Base-by-base conservation (phyloP, 2,888 invertebrate genomes). In the Acheta domesticus region DNA sequence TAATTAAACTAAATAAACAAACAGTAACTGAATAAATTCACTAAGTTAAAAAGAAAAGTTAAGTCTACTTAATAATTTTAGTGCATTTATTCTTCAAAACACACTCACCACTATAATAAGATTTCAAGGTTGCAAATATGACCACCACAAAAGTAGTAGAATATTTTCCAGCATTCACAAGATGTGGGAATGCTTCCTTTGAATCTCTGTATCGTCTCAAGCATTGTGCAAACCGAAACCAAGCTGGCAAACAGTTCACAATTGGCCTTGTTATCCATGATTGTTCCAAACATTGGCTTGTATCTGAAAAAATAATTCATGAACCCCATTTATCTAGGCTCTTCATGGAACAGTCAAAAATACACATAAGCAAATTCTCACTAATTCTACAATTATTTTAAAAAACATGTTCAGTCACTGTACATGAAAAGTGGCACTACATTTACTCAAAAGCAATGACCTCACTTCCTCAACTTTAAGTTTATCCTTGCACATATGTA, bases 161-260 rank as follows among this genome's bases (percentile, higher is more conserved):
- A 87, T 99, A 99, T 88, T 99, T 99, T 80, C 96, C 97, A 2
- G 99, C 99, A 88, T 99, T 99, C 2, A 95, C 96, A 79, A 99
- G 89, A 89, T 99, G 99, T 0, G 98, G 98, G 88, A 97, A 97
- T 1, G 94, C 94, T 85, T 97, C 96, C 83, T 92, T 92, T 0
- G 97, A 96, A 87, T 99, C 99, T 1, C 96, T 90, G 87, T 98
- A 99, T 82, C 99, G 94, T 0, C 99, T 90, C 79, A 99, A 87
- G 84, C 99, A 99, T 87, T 99, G 99, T 79, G 97, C 96, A 88
- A 99, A 99, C 49, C 99, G 93, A 83, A 97, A 96, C 97, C 98
- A 98, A 0, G 99, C 98, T 0, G 99, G 99, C 36, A 99, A 88
- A 84, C 97, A 94, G 84, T 94, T 94, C 62, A 99, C 94, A 14